phyloP scores from a whole-genome alignment of 2,797 vertebrate species.

The Amblyopsis hoosieri region DNA sequence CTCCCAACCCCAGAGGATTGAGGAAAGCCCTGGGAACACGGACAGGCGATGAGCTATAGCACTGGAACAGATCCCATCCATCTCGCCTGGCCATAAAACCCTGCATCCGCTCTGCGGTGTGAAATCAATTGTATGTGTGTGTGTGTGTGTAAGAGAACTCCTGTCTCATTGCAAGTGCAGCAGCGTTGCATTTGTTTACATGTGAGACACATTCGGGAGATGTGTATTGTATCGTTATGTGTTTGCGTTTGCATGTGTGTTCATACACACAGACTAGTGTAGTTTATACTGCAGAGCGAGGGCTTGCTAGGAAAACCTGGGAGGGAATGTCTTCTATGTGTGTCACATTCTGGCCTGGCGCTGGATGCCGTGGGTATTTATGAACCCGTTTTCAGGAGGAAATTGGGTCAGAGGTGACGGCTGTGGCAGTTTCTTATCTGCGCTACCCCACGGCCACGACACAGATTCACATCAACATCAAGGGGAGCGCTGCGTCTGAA shows the following conservation, averaged over 20 bases:
- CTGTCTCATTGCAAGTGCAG: too few relatives aligned
- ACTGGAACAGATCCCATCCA: constrained; percentile 54
- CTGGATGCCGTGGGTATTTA: constrained; percentile 64
- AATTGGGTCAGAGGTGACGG: constrained; percentile 65
- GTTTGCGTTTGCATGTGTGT: constrained; percentile 2
- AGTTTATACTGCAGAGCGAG: not conserved
- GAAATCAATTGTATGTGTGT: constrained; percentile 44
- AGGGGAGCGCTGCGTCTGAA: constrained; percentile 18
- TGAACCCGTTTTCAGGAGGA: constrained; percentile 48
- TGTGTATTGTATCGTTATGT: constrained; percentile 14
- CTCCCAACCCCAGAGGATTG: constrained; percentile 47
- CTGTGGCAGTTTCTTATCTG: constrained; percentile 46
- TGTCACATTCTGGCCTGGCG: constrained; percentile 64
- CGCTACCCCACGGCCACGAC: constrained; percentile 38
- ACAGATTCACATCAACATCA: constrained; percentile 28
- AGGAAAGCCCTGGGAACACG: constrained; percentile 68
- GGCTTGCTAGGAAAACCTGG: constrained; percentile 22
- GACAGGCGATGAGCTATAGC: constrained; percentile 57
- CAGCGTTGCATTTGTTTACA: not conserved
- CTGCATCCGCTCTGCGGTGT: constrained; percentile 28
- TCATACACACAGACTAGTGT: too few relatives aligned
- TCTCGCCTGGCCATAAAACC: constrained; percentile 21
- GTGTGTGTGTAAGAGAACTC: too few relatives aligned
- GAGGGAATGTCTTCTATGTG: constrained; percentile 61
- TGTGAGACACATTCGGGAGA: not conserved